A percentile compares a stretch with the other conserved stretches of the same genome.
Conservation (phyloP, 1,140 invertebrate genomes). For the Hylyphantes graminicola region DNA sequence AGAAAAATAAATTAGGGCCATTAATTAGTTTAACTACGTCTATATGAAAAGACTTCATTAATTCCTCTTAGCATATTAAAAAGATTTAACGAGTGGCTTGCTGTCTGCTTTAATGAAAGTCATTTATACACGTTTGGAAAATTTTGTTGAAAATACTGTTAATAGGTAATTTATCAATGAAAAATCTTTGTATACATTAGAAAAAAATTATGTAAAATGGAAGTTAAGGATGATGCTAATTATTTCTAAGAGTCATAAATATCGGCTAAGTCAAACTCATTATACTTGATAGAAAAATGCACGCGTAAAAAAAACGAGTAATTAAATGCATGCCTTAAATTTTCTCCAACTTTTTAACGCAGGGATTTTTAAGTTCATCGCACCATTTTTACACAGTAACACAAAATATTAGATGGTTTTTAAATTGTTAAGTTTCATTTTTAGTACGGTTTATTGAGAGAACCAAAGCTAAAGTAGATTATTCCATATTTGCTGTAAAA, state of each 20-base stretch:
- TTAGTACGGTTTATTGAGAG: too few species aligned
- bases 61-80: slow-evolving; percentile 31
- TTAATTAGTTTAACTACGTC: slow-evolving; percentile 33
- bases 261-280: neutral
- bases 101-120: slow-evolving; percentile 31
- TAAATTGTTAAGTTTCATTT: too few species aligned
- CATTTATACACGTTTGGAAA: slow-evolving; percentile 27
- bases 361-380: too few species aligned
- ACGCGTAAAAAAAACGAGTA: too few species aligned
- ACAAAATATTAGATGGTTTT: too few species aligned
- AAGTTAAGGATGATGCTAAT: slow-evolving; percentile 6
- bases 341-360: too few species aligned
- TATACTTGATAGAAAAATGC: too few species aligned
- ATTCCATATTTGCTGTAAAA: too few species aligned
- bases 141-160: slow-evolving; percentile 20
- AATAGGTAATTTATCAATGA: slow-evolving; percentile 3
- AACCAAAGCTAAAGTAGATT: too few species aligned
- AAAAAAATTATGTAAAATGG: neutral
- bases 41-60: slow-evolving; percentile 17
- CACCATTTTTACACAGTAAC: too few species aligned
- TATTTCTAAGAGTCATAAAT: slow-evolving; percentile 11
- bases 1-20: slow-evolving; percentile 5
- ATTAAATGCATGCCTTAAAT: too few species aligned
- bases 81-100: slow-evolving; percentile 34
- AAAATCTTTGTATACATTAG: neutral